Conservation (phyloP, 2,113 vertebrate species). For the Eira barbara region DNA sequence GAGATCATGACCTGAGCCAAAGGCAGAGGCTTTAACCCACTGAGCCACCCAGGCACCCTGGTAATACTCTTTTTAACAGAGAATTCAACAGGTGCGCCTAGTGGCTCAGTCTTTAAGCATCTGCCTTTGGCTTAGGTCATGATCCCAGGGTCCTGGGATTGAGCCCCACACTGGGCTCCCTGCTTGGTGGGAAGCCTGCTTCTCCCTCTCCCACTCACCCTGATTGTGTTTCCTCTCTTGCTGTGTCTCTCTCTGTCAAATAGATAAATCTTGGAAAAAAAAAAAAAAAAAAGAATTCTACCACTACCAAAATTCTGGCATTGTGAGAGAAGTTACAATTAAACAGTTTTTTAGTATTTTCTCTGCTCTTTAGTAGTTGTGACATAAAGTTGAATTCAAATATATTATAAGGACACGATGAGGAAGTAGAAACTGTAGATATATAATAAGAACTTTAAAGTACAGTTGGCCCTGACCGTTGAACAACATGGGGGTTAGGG, state of each 20-base stretch:
- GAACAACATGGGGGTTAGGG: background rate
- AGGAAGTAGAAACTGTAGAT: background rate
- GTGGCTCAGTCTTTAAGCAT: too few species aligned
- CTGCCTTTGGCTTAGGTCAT: too few species aligned
- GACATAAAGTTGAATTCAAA: background rate
- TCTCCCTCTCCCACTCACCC: too few species aligned
- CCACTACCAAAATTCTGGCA: background rate
- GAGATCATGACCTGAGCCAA: too few species aligned
- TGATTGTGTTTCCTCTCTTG: too few species aligned
- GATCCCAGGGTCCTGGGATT: too few species aligned
- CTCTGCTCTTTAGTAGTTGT: background rate
- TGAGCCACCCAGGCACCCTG: too few species aligned
- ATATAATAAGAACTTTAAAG: background rate
- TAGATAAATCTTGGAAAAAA: too few species aligned
- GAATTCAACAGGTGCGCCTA: background rate
- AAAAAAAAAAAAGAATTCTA: background rate
- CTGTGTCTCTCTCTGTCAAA: too few species aligned
- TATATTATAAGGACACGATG: background rate
- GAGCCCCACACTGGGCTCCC: too few species aligned
- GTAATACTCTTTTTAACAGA: background rate
- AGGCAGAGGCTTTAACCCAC: too few species aligned
- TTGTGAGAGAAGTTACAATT: background rate
- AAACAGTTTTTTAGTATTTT: constrained; percentile 5
- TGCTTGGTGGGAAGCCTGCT: too few species aligned
- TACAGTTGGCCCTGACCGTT: background rate